Conservation (phyloP, 2,888 invertebrate species). For the Ceratothoa steindachneri region DNA sequence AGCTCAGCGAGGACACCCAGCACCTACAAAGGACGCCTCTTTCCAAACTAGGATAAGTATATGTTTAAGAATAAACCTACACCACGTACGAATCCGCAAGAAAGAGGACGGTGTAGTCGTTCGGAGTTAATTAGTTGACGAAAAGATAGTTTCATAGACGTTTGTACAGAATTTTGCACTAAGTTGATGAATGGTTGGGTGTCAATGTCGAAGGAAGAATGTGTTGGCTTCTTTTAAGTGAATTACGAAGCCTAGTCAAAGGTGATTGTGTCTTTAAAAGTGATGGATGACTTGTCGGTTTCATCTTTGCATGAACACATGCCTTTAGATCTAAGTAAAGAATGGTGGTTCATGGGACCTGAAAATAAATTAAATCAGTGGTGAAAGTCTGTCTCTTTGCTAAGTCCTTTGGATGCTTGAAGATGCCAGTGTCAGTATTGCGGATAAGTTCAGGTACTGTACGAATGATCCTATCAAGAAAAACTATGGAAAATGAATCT, state of each 20-base stretch:
- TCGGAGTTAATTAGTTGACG: no score
- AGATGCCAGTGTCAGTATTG: no score
- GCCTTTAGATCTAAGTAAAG: no score
- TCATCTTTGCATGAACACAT: conserved; percentile 1
- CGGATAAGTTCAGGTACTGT: no score
- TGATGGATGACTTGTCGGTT: conserved; percentile 15
- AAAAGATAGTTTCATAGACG: conserved; percentile 5
- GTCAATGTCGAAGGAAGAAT: conserved; percentile 5
- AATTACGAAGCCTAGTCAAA: conserved; percentile 7
- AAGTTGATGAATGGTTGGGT: conserved; percentile 15
- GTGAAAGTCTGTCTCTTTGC: conserved; percentile 12
- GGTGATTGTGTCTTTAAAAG: conserved; percentile 15
- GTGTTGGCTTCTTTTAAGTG: neutral
- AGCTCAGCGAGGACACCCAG: no score
- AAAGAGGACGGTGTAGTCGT: no score
- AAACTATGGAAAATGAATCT: conserved; percentile 7
- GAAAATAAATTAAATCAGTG: conserved; percentile 10
- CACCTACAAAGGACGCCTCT: no score
- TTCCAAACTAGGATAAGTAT: no score
- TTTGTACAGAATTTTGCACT: neutral
- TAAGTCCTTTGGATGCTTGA: conserved; percentile 9
- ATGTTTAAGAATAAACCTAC: no score
- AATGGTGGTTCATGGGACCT: conserved; percentile 2
- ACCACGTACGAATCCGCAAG: no score
- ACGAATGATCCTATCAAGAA: no score